phyloP scores from a whole-genome alignment of 1,140 invertebrate genomes.

The Ooceraea biroi region DNA sequence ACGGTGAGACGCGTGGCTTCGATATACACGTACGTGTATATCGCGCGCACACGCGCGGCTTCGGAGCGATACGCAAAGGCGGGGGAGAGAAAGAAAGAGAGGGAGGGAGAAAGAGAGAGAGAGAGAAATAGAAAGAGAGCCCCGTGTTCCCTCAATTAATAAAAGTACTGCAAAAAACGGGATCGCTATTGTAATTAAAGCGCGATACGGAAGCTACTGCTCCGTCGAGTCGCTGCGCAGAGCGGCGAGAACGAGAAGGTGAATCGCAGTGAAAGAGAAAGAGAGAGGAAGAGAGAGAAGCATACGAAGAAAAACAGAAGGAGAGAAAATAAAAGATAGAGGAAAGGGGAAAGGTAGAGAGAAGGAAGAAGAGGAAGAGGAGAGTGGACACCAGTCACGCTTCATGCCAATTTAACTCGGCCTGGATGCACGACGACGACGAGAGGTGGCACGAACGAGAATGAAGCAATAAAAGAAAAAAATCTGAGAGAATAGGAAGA shows the following conservation, averaged over 20 bases:
- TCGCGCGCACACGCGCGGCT: slow-evolving; percentile 31
- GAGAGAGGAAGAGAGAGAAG: neutral
- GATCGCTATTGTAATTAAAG: slow-evolving; percentile 82
- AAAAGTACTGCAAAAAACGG: slow-evolving; percentile 81
- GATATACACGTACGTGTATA: slow-evolving; percentile 15
- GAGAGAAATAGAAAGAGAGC: neutral
- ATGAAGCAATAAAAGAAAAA: slow-evolving; percentile 5
- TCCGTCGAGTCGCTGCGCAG: slow-evolving; percentile 19
- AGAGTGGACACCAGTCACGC: slow-evolving; percentile 83
- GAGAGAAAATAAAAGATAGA: neutral
- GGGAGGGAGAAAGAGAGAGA: too few species aligned
- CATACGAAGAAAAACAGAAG: neutral
- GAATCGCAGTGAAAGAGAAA: slow-evolving; percentile 10
- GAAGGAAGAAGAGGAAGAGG: neutral
- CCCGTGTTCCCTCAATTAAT: slow-evolving; percentile 78
- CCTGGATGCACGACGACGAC: slow-evolving; percentile 48
- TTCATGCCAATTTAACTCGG: slow-evolving; percentile 85
- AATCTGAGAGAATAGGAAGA: slow-evolving; percentile 27
- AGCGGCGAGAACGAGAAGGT: slow-evolving; percentile 25
- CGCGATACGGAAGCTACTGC: slow-evolving; percentile 80
- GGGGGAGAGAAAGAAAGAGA: too few species aligned
- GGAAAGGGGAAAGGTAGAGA: neutral
- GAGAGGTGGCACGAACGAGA: slow-evolving; percentile 16
- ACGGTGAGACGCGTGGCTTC: slow-evolving; percentile 59
- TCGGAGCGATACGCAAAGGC: slow-evolving; percentile 38